phyloP scores from a whole-genome alignment of 2,797 vertebrate species.

The Esox masquinongy region DNA sequence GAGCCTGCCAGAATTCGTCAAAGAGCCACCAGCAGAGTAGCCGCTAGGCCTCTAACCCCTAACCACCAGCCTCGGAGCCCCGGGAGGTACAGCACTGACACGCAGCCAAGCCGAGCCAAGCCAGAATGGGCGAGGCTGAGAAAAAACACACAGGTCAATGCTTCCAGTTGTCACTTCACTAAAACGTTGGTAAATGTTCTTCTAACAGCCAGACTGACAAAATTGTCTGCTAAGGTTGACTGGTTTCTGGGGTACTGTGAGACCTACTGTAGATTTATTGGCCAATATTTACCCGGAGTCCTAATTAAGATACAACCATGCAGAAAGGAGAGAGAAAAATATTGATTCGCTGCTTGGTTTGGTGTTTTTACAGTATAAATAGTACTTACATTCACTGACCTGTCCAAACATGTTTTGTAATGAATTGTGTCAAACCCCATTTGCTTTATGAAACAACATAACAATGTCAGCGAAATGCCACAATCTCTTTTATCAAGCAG shows the following conservation, averaged over 20 bases:
- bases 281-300: neutral
- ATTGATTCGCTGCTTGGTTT: neutral
- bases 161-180: neutral
- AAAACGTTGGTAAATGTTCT: neutral
- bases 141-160: neutral
- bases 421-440: neutral
- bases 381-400: neutral
- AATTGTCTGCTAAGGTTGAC: neutral
- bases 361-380: neutral
- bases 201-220: conserved; percentile 1
- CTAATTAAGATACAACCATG: neutral
- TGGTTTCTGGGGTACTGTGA: neutral
- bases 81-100: neutral
- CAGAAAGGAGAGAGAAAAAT: neutral
- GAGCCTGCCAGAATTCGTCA: neutral
- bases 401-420: neutral
- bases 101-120: neutral
- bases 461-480: conserved; percentile 8
- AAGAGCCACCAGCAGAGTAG: neutral
- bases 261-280: neutral
- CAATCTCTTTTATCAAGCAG: neutral
- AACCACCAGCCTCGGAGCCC: neutral
- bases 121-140: neutral
- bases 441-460: conserved; percentile 3
- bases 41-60: neutral